These are phyloP conservation scores for Bombus polaris DNA, from an alignment of 1,140 invertebrate species.

Conservation along the genomic window DNA sequence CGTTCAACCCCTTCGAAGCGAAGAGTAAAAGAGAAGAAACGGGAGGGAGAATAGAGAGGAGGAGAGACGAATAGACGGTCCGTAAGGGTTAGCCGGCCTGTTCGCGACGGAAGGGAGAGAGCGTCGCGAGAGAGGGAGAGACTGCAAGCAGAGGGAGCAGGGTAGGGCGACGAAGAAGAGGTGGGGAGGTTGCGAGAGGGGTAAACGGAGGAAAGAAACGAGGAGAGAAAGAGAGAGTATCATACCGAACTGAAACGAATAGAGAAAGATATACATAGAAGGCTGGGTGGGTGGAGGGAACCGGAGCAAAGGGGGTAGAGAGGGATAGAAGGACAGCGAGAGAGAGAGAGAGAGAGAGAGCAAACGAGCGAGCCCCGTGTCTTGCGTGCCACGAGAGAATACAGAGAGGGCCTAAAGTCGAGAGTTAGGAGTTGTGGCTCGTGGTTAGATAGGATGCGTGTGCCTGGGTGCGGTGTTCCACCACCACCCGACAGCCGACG, in stretches of 20 bases:
- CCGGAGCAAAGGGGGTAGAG: background rate
- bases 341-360: constrained; percentile 31
- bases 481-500: constrained; percentile 70
- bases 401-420: constrained; percentile 62
- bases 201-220: background rate
- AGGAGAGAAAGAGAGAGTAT: background rate
- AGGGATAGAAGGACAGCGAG: background rate
- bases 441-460: constrained; percentile 82
- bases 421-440: constrained; percentile 78
- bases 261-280: constrained; percentile 1
- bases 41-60: background rate
- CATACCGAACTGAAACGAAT: background rate
- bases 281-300: background rate
- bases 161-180: background rate
- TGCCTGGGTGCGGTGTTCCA: constrained; percentile 81
- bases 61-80: background rate
- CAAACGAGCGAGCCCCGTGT: constrained; percentile 16
- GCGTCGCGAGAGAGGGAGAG: constrained; percentile 36
- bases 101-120: constrained; percentile 16
- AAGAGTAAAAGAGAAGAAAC: background rate
- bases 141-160: background rate
- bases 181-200: background rate
- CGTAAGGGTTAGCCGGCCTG: constrained; percentile 27
- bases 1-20: background rate
- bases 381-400: constrained; percentile 49